These are phyloP conservation scores for Gopherus evgoodei DNA, from an alignment of 2,113 vertebrate species.

Conservation along the genomic window DNA sequence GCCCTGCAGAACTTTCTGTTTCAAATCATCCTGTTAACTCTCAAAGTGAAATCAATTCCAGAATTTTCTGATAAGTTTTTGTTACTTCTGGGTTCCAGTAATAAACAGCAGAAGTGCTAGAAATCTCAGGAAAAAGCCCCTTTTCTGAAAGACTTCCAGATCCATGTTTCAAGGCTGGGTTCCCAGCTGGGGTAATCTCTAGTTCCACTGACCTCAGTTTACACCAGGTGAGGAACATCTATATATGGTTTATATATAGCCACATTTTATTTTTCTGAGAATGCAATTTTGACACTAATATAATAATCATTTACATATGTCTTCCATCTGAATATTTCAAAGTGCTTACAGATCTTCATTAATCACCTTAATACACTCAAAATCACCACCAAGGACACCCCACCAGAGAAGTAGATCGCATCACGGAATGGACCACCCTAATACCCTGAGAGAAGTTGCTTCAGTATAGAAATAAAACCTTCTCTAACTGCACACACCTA, in stretches of 20 bases:
- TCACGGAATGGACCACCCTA: neutral
- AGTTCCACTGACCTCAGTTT: neutral
- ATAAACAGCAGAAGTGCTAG: neutral
- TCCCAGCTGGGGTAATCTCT: neutral
- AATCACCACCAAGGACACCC: neutral
- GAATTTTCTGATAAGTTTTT: neutral
- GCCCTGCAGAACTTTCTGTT: neutral
- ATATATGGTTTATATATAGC: neutral
- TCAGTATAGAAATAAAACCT: neutral
- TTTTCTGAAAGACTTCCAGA: neutral
- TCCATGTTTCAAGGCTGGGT: neutral
- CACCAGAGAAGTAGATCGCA: neutral
- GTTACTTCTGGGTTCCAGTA: neutral
- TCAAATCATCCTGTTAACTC: neutral
- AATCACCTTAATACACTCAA: neutral
- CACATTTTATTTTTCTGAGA: neutral
- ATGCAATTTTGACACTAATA: neutral
- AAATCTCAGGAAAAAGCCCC: accelerated
- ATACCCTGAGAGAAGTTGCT: neutral
- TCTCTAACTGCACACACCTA: neutral
- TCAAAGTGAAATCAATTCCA: neutral
- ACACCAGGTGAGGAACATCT: neutral
- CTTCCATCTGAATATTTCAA: neutral
- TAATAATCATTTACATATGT: neutral
- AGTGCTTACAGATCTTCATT: neutral